Evolutionary conservation across 2,113 vertebrate genomes (phyloP).

Genomic region (Acrocephalus arundinaceus): DNA sequence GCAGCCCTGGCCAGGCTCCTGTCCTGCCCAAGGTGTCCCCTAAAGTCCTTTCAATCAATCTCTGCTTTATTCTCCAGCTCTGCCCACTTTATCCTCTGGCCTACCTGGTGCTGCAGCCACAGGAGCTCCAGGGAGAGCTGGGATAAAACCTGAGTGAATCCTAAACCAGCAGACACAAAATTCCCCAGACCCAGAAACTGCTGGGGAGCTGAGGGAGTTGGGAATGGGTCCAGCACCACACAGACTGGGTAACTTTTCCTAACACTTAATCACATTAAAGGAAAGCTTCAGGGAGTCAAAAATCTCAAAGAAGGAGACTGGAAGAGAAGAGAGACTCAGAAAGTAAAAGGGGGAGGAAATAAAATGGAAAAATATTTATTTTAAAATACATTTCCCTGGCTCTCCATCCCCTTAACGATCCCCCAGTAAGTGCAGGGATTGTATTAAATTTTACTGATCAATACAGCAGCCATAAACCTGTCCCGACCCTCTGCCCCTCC

Average conservation of each 20-base stretch:
- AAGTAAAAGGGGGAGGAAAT: not conserved
- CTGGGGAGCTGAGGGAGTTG: not conserved
- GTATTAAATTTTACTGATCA: constrained; percentile 72
- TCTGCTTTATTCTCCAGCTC: not conserved
- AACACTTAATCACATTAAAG: not conserved
- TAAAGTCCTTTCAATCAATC: not conserved
- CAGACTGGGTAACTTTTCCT: not conserved
- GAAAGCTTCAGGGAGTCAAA: not conserved
- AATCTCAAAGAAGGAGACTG: not conserved
- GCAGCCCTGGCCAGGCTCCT: not conserved
- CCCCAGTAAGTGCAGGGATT: constrained; percentile 65
- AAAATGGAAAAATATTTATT: constrained; percentile 45
- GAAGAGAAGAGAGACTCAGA: not conserved
- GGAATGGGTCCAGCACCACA: not conserved
- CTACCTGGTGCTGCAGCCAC: not conserved
- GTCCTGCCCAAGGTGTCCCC: not conserved
- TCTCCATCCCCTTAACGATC: constrained; percentile 60
- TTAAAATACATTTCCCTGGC: not conserved
- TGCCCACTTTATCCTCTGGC: not conserved
- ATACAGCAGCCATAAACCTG: constrained; percentile 68
- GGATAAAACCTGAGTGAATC: not conserved
- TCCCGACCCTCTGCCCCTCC: constrained; percentile 67
- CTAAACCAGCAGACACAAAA: not conserved
- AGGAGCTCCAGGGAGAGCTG: not conserved
- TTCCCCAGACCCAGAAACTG: not conserved